Evolutionary conservation across 2,888 invertebrate genomes (phyloP).

Genomic region (Cybosia mesomella): DNA sequence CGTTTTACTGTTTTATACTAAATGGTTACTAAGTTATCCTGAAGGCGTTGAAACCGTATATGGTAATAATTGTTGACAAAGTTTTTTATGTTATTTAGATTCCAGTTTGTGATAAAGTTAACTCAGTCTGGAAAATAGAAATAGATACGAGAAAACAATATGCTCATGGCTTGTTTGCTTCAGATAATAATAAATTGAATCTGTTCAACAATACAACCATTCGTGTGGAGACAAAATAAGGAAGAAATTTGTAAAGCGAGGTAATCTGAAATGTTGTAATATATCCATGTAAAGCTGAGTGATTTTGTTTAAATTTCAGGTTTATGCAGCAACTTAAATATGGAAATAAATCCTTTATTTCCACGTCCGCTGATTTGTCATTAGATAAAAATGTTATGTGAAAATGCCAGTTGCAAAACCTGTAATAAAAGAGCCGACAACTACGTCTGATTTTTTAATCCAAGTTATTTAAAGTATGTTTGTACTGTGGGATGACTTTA

Average conservation of each 20-base stretch:
- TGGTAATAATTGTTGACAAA: conserved; percentile 64
- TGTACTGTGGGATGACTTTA: conserved; percentile 42
- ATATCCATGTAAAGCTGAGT: conserved; percentile 27
- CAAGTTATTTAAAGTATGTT: conserved; percentile 35
- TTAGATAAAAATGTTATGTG: conserved; percentile 53
- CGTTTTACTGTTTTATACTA: conserved; percentile 59
- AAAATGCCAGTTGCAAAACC: conserved; percentile 46
- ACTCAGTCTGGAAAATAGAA: conserved; percentile 43
- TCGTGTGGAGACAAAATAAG: conserved; percentile 38
- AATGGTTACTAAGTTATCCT: conserved; percentile 63
- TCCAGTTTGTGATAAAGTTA: conserved; percentile 49
- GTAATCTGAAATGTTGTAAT: conserved; percentile 26
- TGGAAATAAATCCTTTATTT: conserved; percentile 54
- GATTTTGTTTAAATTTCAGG: conserved; percentile 42
- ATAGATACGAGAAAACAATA: conserved; percentile 52
- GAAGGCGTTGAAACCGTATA: conserved; percentile 63
- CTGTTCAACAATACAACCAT: conserved; percentile 33
- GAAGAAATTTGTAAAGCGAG: conserved; percentile 35
- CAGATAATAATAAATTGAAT: conserved; percentile 47
- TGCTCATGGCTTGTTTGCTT: conserved; percentile 30
- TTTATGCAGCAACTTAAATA: conserved; percentile 41
- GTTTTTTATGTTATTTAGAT: conserved; percentile 65
- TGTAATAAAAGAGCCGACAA: conserved; percentile 51
- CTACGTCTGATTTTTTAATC: conserved; percentile 36
- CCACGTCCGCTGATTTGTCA: conserved; percentile 53